These are phyloP conservation scores for Peromyscus maniculatus DNA, from an alignment of 2,113 vertebrate species.

Conservation along the genomic window DNA sequence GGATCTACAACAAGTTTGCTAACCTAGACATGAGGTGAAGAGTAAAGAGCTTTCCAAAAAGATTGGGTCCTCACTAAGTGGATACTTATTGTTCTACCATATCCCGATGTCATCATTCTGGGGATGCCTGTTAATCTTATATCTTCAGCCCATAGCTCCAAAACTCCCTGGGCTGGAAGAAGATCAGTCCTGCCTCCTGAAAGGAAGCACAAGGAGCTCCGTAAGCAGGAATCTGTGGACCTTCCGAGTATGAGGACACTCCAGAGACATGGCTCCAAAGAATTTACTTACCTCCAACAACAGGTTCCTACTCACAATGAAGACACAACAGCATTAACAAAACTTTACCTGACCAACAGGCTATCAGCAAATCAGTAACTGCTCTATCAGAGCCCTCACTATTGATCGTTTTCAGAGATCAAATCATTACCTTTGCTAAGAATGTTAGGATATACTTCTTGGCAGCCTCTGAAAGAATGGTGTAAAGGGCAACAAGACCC, in stretches of 20 bases:
- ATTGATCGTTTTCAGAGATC: constrained; percentile 41
- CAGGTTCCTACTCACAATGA: constrained; percentile 58
- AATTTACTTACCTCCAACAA: constrained; percentile 77
- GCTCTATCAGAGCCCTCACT: constrained; percentile 30
- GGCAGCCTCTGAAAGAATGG: constrained; percentile 24
- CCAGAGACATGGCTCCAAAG: constrained; percentile 83
- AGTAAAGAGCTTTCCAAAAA: constrained; percentile 79
- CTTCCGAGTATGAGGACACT: constrained; percentile 79
- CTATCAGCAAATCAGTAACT: constrained; percentile 54
- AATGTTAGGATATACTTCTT: not conserved
- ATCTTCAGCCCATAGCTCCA: constrained; percentile 84
- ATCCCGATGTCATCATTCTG: constrained; percentile 83
- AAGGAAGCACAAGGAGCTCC: constrained; percentile 83
- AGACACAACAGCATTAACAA: constrained; percentile 45
- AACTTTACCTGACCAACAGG: constrained; percentile 18
- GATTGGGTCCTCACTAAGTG: constrained; percentile 82
- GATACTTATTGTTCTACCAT: constrained; percentile 82
- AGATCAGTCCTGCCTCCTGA: constrained; percentile 82
- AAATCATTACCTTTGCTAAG: constrained; percentile 44
- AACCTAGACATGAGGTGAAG: constrained; percentile 81
- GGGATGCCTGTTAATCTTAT: constrained; percentile 83
- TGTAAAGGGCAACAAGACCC: constrained; percentile 19
- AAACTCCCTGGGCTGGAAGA: constrained; percentile 82
- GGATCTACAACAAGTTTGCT: constrained; percentile 80
- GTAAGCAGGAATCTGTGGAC: constrained; percentile 82